These are phyloP conservation scores for Hydrozoanthus gracilis DNA, from an alignment of 92 coral and sea anemone genomes.

Conservation along the genomic window DNA sequence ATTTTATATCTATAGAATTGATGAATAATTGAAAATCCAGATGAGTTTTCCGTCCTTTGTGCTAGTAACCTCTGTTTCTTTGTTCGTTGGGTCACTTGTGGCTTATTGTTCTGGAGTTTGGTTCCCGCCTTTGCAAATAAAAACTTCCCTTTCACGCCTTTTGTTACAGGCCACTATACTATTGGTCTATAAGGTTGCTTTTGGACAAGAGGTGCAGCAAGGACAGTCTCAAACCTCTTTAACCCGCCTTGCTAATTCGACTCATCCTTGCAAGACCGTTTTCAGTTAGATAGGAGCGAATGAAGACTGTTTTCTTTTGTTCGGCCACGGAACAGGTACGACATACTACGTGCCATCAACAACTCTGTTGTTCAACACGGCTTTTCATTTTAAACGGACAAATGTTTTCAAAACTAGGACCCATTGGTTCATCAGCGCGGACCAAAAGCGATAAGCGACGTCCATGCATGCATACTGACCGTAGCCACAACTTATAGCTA, in stretches of 20 bases:
- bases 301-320: not conserved
- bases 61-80: slow-evolving; percentile 15
- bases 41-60: slow-evolving; percentile 10
- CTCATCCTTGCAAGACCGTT: not conserved
- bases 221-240: not conserved
- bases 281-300: not conserved
- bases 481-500: too few species aligned
- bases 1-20: slow-evolving; percentile 20
- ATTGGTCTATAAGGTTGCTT: not conserved
- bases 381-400: too few species aligned
- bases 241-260: not conserved
- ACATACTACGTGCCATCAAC: slow-evolving; percentile 21
- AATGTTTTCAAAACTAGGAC: too few species aligned
- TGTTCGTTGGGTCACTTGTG: slow-evolving; percentile 31
- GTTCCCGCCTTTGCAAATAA: not conserved
- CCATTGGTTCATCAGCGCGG: too few species aligned
- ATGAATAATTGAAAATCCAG: slow-evolving; percentile 40
- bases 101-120: slow-evolving; percentile 31
- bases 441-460: too few species aligned
- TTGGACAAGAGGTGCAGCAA: not conserved
- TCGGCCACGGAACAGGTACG: not conserved
- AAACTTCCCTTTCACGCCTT: not conserved
- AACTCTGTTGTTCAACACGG: not conserved
- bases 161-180: not conserved
- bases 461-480: too few species aligned